Base-by-base conservation (phyloP, 2,888 invertebrate genomes). In the Drosophila falleni region DNA sequence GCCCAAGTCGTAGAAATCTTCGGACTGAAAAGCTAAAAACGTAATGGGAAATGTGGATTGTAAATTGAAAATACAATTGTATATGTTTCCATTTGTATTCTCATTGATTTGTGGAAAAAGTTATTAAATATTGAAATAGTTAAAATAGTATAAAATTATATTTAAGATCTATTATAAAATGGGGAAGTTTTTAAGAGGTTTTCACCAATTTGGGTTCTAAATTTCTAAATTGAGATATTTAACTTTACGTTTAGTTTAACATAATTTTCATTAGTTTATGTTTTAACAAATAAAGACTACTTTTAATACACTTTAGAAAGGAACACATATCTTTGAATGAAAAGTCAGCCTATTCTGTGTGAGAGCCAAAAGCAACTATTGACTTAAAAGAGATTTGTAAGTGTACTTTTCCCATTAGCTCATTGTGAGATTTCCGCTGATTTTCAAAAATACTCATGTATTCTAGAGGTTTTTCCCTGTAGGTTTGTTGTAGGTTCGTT, bases 371-470 rank as follows among this genome's bases (percentile, higher is more conserved):
- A 37, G n/a, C 5, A 37, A 37, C 37, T 37, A 37, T 37, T 37
- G 37, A n/a, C 6, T n/a, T n/a, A 13, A 37, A 3, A n/a, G 37
- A 37, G 37, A 37, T 62, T 13, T 55, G 56, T 31, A 47, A 41
- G 77, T 75, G 55, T 75, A 61, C 58, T 55, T 71, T 54, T 44
- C 64, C 61, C 74, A 76, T 74, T 71, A 76, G 74, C 51, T 71
- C 55, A 76, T 65, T 65, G 76, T 42, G 37, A 66, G 51, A 39
- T 63, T 63, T 19, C 50, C 41, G 42, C 13, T 26, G 53, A 47
- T 49, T 16, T 42, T 37, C 5, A 54, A 44, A 44, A 53, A 55
- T 29, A 35, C 50, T 55, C 50, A n/a, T 41, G 37, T 23, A 53
- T n/a, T 37, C 11, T 15, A 13, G 19, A 51, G 35, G 5, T 31